Evolutionary conservation across 2,113 vertebrate species (phyloP).

Genomic region (Mixornis gularis): DNA sequence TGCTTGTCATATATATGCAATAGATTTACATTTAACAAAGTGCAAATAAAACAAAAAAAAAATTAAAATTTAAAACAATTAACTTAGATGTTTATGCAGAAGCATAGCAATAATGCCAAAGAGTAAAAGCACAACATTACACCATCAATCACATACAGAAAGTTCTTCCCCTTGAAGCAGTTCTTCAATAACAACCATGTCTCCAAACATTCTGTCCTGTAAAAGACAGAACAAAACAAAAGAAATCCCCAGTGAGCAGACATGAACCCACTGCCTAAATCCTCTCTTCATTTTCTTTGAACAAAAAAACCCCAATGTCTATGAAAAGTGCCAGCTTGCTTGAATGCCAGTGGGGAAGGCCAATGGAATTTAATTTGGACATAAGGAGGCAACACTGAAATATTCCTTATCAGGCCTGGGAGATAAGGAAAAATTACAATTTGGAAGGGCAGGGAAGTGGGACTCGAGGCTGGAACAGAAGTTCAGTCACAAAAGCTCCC

Average conservation of each 20-base stretch:
- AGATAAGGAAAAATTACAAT: background rate
- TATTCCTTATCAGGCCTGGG: background rate
- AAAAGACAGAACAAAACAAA: background rate
- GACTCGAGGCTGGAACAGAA: background rate
- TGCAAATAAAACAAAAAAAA: background rate
- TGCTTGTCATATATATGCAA: background rate
- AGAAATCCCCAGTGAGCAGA: background rate
- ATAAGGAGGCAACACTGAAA: background rate
- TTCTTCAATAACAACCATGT: constrained; percentile 86
- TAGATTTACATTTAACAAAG: accelerated
- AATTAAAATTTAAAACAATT: background rate
- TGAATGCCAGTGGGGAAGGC: background rate
- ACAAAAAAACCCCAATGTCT: background rate
- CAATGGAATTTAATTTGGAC: background rate
- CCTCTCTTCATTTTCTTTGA: background rate
- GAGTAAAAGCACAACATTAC: background rate
- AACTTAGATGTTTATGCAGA: background rate
- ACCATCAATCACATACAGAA: constrained; percentile 72
- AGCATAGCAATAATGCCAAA: background rate
- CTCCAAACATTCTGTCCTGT: constrained; percentile 81
- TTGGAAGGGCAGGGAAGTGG: background rate
- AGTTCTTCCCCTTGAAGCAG: constrained; percentile 88
- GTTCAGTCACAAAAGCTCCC: background rate
- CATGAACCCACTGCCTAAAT: background rate
- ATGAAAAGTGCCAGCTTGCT: background rate